Evolutionary conservation across 2,113 vertebrate species (phyloP).

Genomic region (Dryoscopus gambensis): DNA sequence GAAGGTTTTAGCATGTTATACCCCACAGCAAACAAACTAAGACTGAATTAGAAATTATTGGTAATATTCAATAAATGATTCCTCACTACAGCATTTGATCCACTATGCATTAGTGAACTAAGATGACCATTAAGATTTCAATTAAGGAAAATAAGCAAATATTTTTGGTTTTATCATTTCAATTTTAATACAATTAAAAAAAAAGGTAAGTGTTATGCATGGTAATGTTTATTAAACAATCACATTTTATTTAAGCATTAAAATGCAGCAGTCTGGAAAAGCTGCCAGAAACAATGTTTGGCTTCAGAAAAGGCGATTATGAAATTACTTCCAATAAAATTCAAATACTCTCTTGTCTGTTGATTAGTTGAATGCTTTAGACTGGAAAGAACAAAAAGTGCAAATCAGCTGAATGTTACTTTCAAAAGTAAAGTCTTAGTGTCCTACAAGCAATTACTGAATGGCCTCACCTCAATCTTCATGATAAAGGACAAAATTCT

Average conservation of each 20-base stretch:
- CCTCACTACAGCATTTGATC: not conserved
- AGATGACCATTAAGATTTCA: not conserved
- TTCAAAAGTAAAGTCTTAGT: slow-evolving; percentile 49
- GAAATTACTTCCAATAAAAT: slow-evolving; percentile 59
- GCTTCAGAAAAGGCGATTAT: slow-evolving; percentile 66
- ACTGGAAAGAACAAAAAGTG: slow-evolving; percentile 56
- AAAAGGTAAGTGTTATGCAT: slow-evolving; percentile 58
- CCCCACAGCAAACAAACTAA: not conserved
- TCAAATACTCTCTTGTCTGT: slow-evolving; percentile 44
- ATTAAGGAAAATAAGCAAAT: slow-evolving; percentile 62
- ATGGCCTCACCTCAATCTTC: slow-evolving; percentile 50
- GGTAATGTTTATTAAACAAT: slow-evolving; percentile 65
- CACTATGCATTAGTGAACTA: not conserved
- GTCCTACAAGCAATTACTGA: slow-evolving; percentile 58
- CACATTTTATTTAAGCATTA: slow-evolving; percentile 69
- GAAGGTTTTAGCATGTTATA: not conserved
- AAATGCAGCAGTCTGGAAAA: slow-evolving; percentile 61
- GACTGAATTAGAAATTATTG: not conserved
- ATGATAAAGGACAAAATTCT: slow-evolving; percentile 39
- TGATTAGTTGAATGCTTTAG: slow-evolving; percentile 67
- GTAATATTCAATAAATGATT: not conserved
- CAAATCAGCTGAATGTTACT: slow-evolving; percentile 53
- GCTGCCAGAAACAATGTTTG: slow-evolving; percentile 66
- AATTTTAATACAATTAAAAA: slow-evolving; percentile 66
- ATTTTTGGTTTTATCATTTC: slow-evolving; percentile 53